Evolutionary conservation across 2,797 vertebrate species (phyloP), one percentile per base, ranked within the genome.

Genomic region (Hyperoplus lanceolatus): DNA sequence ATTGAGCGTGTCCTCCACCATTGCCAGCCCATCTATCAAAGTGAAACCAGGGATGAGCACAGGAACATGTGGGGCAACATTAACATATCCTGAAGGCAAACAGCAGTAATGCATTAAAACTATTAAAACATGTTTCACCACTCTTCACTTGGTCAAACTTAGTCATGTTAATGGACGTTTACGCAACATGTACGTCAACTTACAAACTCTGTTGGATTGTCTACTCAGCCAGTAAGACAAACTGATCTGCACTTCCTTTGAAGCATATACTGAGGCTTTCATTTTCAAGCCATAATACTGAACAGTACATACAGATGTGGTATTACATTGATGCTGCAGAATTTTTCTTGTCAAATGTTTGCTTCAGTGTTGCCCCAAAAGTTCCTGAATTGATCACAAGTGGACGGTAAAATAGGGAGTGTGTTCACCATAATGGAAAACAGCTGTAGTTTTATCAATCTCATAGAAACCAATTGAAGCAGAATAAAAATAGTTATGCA

Each of bases 401-500:
- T 79, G 75, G 82, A 81, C 77, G 55, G 75, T 79, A 88, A 76
- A 71, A 71, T 64, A 79, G 75, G 88, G 82, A 85, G 88, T 77
- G 88, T 77, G 64, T 83, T 84, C 49, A 82, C 83, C 83, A 74
- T 81, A 88, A 85, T 82, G 86, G 60, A 90, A 90, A 92, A 88
- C 75, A 82, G 81, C 50, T 0, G 1, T 75, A 79, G 70, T 81
- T 65, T 81, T 42, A 81, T 71, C 75, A 70, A 82, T 85, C 77
- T 86, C 84, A 77, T 83, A 85, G 74, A 91, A 89, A 87, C 80
- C 86, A 94, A 92, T 89, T 90, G 89, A 95, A 95, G 94, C 74
- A 89, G 87, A 94, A 93, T 96, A 95, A 93, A 95, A 94, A 91
- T 93, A 93, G 89, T 92, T 95, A 64, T 90, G 89, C 56, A 80